Evolutionary conservation across 2,113 vertebrate genomes (phyloP).

Genomic region (Apteryx owenii): DNA sequence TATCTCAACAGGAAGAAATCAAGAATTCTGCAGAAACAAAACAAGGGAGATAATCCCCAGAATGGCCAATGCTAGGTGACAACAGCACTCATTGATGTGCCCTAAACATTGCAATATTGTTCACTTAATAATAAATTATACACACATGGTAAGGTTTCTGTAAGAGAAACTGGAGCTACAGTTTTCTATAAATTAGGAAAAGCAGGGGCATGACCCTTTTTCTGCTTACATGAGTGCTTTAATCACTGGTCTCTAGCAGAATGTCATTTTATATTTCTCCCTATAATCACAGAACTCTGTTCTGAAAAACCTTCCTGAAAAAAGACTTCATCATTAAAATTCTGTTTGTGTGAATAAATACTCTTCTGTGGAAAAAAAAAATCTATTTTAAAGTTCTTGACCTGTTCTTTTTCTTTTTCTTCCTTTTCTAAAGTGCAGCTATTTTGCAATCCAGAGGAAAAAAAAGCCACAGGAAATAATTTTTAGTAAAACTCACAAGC

Average conservation of each 20-base stretch:
- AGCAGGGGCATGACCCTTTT: neutral
- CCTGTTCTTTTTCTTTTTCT: neutral
- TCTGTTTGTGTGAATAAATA: neutral
- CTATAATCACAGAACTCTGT: neutral
- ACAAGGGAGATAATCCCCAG: neutral
- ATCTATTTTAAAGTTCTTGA: neutral
- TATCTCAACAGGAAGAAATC: neutral
- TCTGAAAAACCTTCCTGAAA: neutral
- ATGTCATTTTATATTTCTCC: neutral
- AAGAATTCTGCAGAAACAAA: neutral
- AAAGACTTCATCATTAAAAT: neutral
- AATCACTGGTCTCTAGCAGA: neutral
- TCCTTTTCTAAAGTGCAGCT: neutral
- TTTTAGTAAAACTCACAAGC: neutral
- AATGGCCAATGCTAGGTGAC: neutral
- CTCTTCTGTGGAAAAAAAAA: neutral
- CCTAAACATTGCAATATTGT: neutral
- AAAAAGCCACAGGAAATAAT: neutral
- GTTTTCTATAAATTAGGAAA: neutral
- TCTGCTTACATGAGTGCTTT: neutral
- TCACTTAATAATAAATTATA: neutral
- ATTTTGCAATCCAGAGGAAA: neutral
- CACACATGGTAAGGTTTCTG: neutral
- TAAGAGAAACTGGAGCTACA: neutral
- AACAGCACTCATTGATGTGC: neutral